phyloP scores from a whole-genome alignment of 2,888 invertebrate species.

The Ormyrus nitidulus region DNA sequence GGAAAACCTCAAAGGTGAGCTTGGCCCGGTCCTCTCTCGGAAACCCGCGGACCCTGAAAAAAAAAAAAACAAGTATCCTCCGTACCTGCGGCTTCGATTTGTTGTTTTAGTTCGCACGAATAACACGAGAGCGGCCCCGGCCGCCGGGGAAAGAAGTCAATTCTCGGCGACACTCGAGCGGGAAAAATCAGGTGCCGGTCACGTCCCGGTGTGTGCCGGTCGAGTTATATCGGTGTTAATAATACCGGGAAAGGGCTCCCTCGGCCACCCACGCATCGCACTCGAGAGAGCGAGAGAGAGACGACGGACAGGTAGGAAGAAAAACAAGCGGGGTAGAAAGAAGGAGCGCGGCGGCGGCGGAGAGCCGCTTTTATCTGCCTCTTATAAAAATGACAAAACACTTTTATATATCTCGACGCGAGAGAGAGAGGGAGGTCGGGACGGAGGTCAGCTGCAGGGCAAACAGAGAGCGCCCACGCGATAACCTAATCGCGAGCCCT shows the following conservation, averaged over 20 bases:
- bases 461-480: slow-evolving; percentile 46
- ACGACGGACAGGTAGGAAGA: slow-evolving; percentile 62
- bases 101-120: slow-evolving; percentile 66
- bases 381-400: slow-evolving; percentile 68
- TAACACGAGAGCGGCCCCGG: slow-evolving; percentile 55
- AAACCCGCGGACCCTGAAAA: slow-evolving; percentile 1
- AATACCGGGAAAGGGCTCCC: slow-evolving; percentile 61
- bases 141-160: slow-evolving; percentile 60
- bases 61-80: slow-evolving; percentile 40
- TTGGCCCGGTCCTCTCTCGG: not conserved
- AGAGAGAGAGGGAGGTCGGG: not conserved
- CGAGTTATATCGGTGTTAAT: slow-evolving; percentile 64
- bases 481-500: slow-evolving; percentile 46
- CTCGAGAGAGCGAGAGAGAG: not conserved
- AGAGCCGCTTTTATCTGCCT: slow-evolving; percentile 56
- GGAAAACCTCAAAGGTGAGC: too few relatives aligned
- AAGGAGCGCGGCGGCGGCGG: slow-evolving; percentile 15
- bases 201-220: slow-evolving; percentile 64
- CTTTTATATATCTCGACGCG: slow-evolving; percentile 59
- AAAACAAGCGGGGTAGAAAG: slow-evolving; percentile 30
- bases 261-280: slow-evolving; percentile 68
- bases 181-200: slow-evolving; percentile 68
- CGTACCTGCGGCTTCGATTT: slow-evolving; percentile 41
- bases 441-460: slow-evolving; percentile 9
- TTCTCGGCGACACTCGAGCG: slow-evolving; percentile 11